Evolutionary conservation across 2,888 invertebrate species (phyloP).

Genomic region (Ashinkailepas kermadecensis): DNA sequence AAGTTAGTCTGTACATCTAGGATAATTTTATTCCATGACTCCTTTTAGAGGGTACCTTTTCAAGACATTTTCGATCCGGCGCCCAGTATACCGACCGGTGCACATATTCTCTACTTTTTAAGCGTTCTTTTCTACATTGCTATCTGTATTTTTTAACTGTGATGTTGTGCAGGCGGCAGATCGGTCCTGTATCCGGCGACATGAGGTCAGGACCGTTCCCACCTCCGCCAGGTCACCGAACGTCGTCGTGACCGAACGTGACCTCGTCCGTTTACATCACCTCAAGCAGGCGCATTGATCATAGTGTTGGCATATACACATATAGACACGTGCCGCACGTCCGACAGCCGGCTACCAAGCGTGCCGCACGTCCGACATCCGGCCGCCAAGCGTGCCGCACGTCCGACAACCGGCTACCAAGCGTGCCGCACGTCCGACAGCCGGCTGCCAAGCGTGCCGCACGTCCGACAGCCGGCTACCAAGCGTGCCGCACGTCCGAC

Average conservation of each 20-base stretch:
- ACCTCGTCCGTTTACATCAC: not conserved
- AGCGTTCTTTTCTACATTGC: slow-evolving; percentile 13
- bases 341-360: too few relatives aligned
- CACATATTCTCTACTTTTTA: slow-evolving; percentile 1
- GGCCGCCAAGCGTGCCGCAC: too few relatives aligned
- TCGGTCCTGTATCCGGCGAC: not conserved
- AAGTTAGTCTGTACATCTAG: not conserved
- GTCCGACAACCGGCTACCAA: too few relatives aligned
- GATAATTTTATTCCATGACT: slow-evolving; percentile 4
- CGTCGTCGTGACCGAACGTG: not conserved
- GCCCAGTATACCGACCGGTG: not conserved
- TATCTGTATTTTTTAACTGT: slow-evolving; percentile 20
- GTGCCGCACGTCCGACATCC: too few relatives aligned
- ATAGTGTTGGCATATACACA: not conserved
- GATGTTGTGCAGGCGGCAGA: not conserved
- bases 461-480: too few relatives aligned
- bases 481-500: too few relatives aligned
- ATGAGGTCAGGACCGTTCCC: not conserved
- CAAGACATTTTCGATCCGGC: too few relatives aligned
- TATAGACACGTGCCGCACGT: not conserved
- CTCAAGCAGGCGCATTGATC: not conserved
- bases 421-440: too few relatives aligned
- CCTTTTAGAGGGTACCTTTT: not conserved
- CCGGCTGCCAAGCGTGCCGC: too few relatives aligned
- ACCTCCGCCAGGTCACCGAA: not conserved